Base-by-base conservation (phyloP, 1,140 invertebrate species). In the Drosophila fuyamai region DNA sequence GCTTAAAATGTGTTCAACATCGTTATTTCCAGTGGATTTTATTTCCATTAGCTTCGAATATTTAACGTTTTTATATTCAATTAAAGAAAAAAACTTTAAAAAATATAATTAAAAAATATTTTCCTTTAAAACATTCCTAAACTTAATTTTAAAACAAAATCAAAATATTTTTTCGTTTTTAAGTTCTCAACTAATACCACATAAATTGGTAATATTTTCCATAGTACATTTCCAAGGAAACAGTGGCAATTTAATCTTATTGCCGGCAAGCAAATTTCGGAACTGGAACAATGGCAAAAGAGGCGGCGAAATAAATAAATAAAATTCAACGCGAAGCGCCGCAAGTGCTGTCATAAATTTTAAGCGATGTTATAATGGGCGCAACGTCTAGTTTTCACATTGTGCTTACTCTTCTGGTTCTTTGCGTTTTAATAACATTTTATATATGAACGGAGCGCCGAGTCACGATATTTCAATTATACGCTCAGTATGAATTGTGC, bases 391-490 rank as follows among this genome's bases (percentile, higher is more conserved):
- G 81, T 83, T 81, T 71, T 61, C 59, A 40, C 77, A 67, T 81
- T 85, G 59, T 67, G 60, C 18, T 55, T 54, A 35, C 55, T 55
- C 51, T 51, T 44, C 62, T 61, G 61, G 46, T 47, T 51, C 35
- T 55, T 8, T 59, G 41, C 48, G 41, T 62, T 83, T 83, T 88
- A 82, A 88, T 73, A 88, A 79, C 63, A 86, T 72, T 82, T 81
- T 57, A 66, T 76, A 54, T 59, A 78, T 72, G 51, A 56, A 50
- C 13, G 38, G 48, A 66, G 40, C 54, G 84, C 61, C 72, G 65
- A 89, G 84, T 88, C 76, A 88, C 84, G 84, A 88, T 88, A 72
- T 81, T 88, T 80, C 84, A 88, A 88, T 88, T 89, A 89, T 63
- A 80, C 77, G 76, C 51, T 57, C 53, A 41, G 54, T 67, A 62